Percentiles rank a stretch among this genome's conserved stretches.
Evolutionary conservation across 1,140 invertebrate genomes (phyloP).

Genomic region (Drosophila guanche): DNA sequence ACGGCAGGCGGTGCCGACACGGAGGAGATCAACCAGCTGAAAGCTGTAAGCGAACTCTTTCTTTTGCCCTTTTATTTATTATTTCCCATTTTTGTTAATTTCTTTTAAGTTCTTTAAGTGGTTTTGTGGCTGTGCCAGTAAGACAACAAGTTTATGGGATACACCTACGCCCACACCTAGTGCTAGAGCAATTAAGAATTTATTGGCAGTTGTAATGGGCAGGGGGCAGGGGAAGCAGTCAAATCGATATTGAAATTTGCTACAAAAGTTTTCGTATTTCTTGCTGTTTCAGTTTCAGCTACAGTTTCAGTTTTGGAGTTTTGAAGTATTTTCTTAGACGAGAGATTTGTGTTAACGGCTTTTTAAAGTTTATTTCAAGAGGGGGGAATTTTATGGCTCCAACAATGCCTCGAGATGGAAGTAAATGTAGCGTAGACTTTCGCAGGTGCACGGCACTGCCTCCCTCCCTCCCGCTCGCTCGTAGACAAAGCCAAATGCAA

Average conservation of each 20-base stretch:
- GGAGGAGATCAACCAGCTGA: conserved; percentile 83
- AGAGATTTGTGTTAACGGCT: background rate
- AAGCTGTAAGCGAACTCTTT: conserved; percentile 81
- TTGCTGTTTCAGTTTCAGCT: conserved; percentile 4
- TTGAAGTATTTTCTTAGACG: background rate
- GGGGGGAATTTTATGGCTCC: conserved; percentile 11
- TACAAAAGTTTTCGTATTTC: background rate
- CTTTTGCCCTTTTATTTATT: no score
- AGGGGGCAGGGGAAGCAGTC: background rate
- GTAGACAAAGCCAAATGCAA: conserved; percentile 33
- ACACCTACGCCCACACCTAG: no score
- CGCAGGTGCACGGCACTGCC: conserved; percentile 12
- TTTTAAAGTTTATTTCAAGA: conserved; percentile 17
- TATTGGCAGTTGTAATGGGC: background rate
- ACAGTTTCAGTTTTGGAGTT: background rate
- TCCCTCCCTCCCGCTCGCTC: background rate
- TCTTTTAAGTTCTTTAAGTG: background rate
- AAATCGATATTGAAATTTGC: conserved; percentile 23
- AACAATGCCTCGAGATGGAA: conserved; percentile 9
- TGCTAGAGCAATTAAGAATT: conserved; percentile 31
- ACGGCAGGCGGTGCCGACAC: conserved; percentile 51
- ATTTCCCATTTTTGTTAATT: background rate
- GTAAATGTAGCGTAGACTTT: conserved; percentile 40
- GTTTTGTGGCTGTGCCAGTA: background rate
- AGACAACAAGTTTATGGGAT: background rate